Conservation (phyloP, 2,888 invertebrate species). For the Physocephala rufipes region DNA sequence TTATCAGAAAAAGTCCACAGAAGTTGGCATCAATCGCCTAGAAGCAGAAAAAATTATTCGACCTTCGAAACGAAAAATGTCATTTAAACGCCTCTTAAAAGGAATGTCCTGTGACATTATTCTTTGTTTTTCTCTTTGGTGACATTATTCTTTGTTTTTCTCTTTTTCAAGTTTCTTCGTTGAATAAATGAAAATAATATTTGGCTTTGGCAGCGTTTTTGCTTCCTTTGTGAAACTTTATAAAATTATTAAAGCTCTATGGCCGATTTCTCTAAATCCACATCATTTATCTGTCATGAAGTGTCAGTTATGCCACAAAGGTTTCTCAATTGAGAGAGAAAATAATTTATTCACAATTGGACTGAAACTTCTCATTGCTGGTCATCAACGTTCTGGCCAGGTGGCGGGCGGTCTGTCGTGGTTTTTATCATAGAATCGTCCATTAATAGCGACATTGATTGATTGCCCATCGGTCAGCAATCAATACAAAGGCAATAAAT, state of each 20-base stretch:
- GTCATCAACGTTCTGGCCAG: constrained; percentile 4
- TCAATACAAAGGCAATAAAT: constrained; percentile 56
- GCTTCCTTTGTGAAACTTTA: too few relatives aligned
- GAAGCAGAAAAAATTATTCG: constrained; percentile 1
- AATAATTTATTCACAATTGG: too few relatives aligned
- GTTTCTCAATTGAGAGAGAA: too few relatives aligned
- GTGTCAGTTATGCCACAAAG: too few relatives aligned
- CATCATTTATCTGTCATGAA: too few relatives aligned
- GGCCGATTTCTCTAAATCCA: too few relatives aligned
- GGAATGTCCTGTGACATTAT: neutral
- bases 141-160: neutral
- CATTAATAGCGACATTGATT: constrained; percentile 61
- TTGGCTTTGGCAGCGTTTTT: neutral
- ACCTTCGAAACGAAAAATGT: constrained; percentile 28
- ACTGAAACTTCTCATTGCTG: too few relatives aligned
- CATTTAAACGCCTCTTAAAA: constrained; percentile 35
- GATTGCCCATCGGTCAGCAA: constrained; percentile 61
- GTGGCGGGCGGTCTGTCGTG: neutral
- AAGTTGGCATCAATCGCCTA: constrained; percentile 14
- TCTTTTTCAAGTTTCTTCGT: neutral
- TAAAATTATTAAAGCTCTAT: neutral
- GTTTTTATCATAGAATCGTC: constrained; percentile 30
- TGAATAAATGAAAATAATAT: neutral
- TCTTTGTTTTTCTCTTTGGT: neutral
- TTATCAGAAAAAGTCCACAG: constrained; percentile 45